Base-by-base conservation (phyloP, 1,140 invertebrate species). In the Planococcus citri region DNA sequence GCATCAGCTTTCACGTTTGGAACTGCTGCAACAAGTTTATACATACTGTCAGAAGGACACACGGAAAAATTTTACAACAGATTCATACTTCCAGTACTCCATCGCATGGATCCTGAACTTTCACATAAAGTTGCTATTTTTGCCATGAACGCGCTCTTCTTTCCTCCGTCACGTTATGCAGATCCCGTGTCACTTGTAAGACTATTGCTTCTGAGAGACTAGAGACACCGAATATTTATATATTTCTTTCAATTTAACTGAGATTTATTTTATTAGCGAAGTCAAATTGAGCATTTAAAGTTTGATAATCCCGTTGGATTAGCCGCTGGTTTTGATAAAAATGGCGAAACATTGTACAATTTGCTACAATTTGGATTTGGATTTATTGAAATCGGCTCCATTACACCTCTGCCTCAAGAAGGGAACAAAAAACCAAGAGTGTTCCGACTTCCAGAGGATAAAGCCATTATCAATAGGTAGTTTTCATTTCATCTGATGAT, bases 291-390 rank as follows among this genome's bases (percentile, higher is more conserved):
- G 76, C 83, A 84, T 25, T 77, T 87, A 71, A 75, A 87, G 20
- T 87, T 98, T 67, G 80, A 80, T 71, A 97, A 96, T 82, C 95
- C 95, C 0, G 76, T 99, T 75, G 97, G 97, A 29, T 87, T 98
- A 74, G 96, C 96, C 64, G 97, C 97, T 72, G 97, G 97, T 1
- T 98, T 98, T 82, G 97, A 99, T 78, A 99, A 99, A 78, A 87
- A 98, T 79, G 96, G 86, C 10, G 92, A 98, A 82, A 93, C 91
- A 25, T 82, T 97, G 0, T 78, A 86, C 71, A 90, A 91, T 0
- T 78, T 99, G 27, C 83, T 85, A 64, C 86, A 88, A 75, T 80
- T 94, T 68, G 96, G 96, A 0, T 98, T 98, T 82, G 89, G 95
- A 24, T 95, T 97, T 81, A 86, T 98, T 37, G 97, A 99, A 85